Evolutionary conservation across 2,888 invertebrate genomes (phyloP), one percentile per base, ranked within the genome.

Genomic region (Coleophora flavipennella): DNA sequence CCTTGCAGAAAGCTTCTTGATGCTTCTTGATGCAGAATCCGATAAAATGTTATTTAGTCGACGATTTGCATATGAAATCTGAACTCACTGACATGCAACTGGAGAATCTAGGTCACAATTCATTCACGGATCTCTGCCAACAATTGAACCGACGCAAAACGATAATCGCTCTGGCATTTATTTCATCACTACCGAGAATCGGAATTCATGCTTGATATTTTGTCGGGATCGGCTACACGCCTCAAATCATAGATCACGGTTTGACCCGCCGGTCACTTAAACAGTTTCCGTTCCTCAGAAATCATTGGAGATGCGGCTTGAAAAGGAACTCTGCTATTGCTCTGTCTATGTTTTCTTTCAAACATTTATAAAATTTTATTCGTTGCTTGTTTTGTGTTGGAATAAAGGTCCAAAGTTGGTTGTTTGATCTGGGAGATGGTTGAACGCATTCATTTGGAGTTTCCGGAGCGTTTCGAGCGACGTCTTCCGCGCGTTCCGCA

Each of bases 111-210:
- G 68, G 73, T 64, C 68, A 67, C 55, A 53, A 63, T 59, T 66
- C 62, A 55, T 54, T 64, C 60, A 65, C 70, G 69, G 67, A 74
- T 74, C 63, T 67, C 61, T 57, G 57, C 57, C 57, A 50, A 63
- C 57, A 58, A 61, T 67, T 63, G 50, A 55, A 57, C 57, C 59
- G 64, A 58, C 61, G 58, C 59, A 53, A 64, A 67, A 66, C 59
- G 53, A 60, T 70, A 71, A 68, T 67, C 55, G 54, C 59, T 62
- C 52, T 67, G 67, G 60, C 62, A 68, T 74, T 73, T 66, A 60
- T 57, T 51, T 40, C 46, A 46, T 47, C 49, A 42, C 54, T 52
- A 51, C 46, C 51, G 51, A 61, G 56, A 63, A 62, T 62, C 51
- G 54, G 53, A 63, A 60, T 59, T 74, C 65, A 62, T 67, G 65